Base-by-base conservation (phyloP, 2,113 vertebrate species). In the Clarias gariepinus region DNA sequence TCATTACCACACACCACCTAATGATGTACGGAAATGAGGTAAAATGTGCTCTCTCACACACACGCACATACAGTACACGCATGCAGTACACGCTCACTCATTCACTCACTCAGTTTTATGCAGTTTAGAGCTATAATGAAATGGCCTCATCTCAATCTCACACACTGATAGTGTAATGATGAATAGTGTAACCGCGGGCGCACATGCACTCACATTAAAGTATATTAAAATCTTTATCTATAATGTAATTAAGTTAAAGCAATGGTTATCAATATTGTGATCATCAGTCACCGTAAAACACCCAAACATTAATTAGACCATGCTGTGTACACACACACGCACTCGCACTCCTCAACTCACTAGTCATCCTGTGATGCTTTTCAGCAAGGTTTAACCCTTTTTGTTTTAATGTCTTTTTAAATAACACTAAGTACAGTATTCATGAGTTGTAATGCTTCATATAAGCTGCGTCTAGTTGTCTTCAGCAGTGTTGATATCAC, bases 11-110 rank as follows among this genome's bases (percentile, higher is more conserved):
- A 61, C 95, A 95, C 93, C 94, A 95, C 90, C 91, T 95, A 90
- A 95, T 94, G 94, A 95, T 95, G 94, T 95, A 95, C 36, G 94
- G 95, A 91, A 95, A 95, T 68, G 94, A 95, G 94, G 94, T 95
- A 91, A 81, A 93, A 61, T 15, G 30, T 28, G 19, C 73, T 10
- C 61, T 47, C 33, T 8, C 74, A 36, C 30, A 83, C 53, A 30
- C 36, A 16, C 71, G n/a, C n/a, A n/a, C n/a, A n/a, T n/a, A n/a
- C n/a, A n/a, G n/a, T n/a, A 25, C 33, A 81, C 21, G 13, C 76
- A 30, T 52, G 28, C 47, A 52, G 7, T 47, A 47, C 23, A 25
- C 41, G 36, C 69, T 3, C 69, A 3, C 74, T 53, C 12, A 28
- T 30, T 13, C 12, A 18, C 3, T 33, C 47, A 28, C 15, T 47